These are phyloP conservation scores for Tribolium madens DNA, from an alignment of 1,140 invertebrate species.

Conservation along the genomic window DNA sequence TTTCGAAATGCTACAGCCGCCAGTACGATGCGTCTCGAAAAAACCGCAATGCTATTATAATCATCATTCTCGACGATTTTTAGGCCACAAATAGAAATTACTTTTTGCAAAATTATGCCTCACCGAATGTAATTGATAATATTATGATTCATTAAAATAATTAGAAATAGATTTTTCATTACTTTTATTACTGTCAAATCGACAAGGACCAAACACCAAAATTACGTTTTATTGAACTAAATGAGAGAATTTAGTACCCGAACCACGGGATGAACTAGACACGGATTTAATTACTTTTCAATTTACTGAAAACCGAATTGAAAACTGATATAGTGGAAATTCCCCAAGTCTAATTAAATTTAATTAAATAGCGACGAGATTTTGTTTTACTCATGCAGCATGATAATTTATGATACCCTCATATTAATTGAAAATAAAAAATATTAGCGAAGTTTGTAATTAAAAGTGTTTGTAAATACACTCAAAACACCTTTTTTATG, in stretches of 20 bases:
- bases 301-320: background rate
- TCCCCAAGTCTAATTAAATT: background rate
- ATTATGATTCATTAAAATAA: constrained; percentile 3
- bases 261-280: background rate
- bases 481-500: too few species aligned
- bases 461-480: too few species aligned
- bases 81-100: background rate
- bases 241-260: background rate
- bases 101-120: background rate
- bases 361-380: background rate
- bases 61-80: background rate
- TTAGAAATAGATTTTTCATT: background rate
- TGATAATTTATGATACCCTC: background rate
- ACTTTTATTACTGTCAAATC: background rate
- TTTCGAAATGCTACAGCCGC: constrained; percentile 11
- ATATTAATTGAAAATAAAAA: background rate
- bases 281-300: background rate
- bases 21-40: background rate
- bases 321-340: background rate
- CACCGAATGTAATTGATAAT: background rate
- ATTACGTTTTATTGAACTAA: background rate
- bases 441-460: background rate
- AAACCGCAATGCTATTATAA: constrained; percentile 7
- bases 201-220: background rate
- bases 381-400: background rate